Base-by-base conservation (phyloP, 2,797 vertebrate species). In the Sorex maritimensis region DNA sequence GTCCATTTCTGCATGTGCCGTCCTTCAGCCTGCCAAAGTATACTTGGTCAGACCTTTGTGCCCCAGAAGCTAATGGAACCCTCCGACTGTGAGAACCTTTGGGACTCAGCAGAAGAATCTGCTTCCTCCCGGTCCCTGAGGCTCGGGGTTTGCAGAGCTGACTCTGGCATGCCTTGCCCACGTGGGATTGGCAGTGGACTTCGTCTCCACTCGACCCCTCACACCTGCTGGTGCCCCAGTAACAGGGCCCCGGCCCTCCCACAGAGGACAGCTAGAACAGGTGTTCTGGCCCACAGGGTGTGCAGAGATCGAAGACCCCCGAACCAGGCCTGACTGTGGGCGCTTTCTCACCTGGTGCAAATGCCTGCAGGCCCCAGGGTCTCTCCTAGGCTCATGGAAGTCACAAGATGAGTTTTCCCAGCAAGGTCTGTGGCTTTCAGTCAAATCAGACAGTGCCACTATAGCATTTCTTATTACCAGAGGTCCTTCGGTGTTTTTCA, bases 371-470 rank as follows among this genome's bases (percentile, higher is more conserved):
- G 86, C 58, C 24, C 23, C 24, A 65, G 26, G 24, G 23, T 24
- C 63, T 24, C 26, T 65, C 63, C 26, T 65, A 8, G 63, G 63
- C 24, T 28, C 24, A 6, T 24, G 23, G 63, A 28, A 24, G 23
- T 65, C 65, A 2, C 8, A 30, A 41, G 26, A 41, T 6, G 30
- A 26, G 41, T 44, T 79, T 68, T 89, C 55, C 38, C 15, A 3
- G 5, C 80, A 78, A 46, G 34, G 10, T 68, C 44, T 30, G 38
- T 49, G 30, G 24, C 46, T 28, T 85, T 82, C 23, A 81, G 5
- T 58, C 12, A 79, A 28, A 75, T 26, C 58, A 86, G 85, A 67
- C 23, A 67, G 24, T 78, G 34, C 74, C 88, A 73, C 81, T 41
- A 34, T 41, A 34, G 71, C 15, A 2, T 75, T 26, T 67, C 65